These are phyloP conservation scores for Lasioglossum figueresi DNA, from an alignment of 2,888 invertebrate genomes.

Conservation along the genomic window DNA sequence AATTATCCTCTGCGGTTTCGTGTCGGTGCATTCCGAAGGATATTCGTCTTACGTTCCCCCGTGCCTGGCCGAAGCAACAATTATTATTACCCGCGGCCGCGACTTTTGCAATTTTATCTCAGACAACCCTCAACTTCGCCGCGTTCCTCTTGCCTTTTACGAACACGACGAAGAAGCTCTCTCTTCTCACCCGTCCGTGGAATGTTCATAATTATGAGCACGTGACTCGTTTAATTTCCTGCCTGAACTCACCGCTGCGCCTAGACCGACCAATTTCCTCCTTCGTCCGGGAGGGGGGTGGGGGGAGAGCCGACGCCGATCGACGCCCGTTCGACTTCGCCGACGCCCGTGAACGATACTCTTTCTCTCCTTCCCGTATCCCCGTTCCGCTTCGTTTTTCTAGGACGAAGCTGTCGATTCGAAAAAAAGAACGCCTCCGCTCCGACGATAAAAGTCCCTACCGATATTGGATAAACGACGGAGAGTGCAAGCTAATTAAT, in stretches of 20 bases:
- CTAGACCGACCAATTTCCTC: slow-evolving; percentile 76
- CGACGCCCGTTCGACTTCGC: slow-evolving; percentile 52
- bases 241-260: slow-evolving; percentile 69
- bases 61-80: slow-evolving; percentile 72
- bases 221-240: slow-evolving; percentile 82
- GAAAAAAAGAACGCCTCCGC: neutral
- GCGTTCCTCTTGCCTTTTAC: neutral
- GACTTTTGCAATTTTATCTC: slow-evolving; percentile 73
- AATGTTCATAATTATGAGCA: slow-evolving; percentile 81
- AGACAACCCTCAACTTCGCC: slow-evolving; percentile 28
- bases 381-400: slow-evolving; percentile 15
- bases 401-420: slow-evolving; percentile 9
- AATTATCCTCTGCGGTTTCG: slow-evolving; percentile 77
- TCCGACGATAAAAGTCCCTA: neutral
- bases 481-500: neutral
- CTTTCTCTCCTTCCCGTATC: slow-evolving; percentile 36
- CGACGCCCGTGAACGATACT: slow-evolving; percentile 42
- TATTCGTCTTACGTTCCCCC: slow-evolving; percentile 79
- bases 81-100: slow-evolving; percentile 75
- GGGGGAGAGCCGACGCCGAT: slow-evolving; percentile 36
- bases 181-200: slow-evolving; percentile 51
- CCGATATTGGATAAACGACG: neutral
- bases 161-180: slow-evolving; percentile 33
- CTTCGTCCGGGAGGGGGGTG: slow-evolving; percentile 32
- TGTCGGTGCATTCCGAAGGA: slow-evolving; percentile 68